Conservation (phyloP, 2,797 vertebrate species). For the Coreius guichenoti region DNA sequence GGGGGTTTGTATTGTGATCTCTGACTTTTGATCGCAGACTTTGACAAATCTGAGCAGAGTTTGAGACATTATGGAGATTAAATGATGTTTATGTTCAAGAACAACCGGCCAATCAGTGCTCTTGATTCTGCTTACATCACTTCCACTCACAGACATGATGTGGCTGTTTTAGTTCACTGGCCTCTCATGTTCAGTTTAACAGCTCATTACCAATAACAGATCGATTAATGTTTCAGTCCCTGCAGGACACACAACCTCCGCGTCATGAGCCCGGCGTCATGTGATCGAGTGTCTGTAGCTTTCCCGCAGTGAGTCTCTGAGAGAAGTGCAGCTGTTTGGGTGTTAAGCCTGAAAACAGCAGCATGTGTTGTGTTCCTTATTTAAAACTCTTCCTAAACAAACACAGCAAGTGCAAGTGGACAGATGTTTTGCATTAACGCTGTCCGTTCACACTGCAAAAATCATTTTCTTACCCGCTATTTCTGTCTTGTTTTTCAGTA, state of each 20-base stretch:
- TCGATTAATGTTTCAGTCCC: not conserved
- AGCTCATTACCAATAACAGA: not conserved
- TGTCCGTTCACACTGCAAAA: not conserved
- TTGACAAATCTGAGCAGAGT: not conserved
- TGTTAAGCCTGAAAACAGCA: not conserved
- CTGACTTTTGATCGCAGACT: too few relatives aligned
- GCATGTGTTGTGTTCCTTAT: not conserved
- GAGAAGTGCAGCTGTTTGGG: not conserved
- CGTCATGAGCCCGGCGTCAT: not conserved
- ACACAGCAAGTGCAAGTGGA: not conserved
- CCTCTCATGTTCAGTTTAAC: not conserved
- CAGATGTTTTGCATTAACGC: not conserved
- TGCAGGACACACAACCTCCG: not conserved
- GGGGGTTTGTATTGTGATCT: too few relatives aligned
- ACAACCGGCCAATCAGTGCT: not conserved
- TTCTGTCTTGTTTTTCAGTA: too few relatives aligned
- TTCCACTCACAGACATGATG: not conserved
- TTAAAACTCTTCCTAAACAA: not conserved
- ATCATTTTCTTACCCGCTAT: too few relatives aligned
- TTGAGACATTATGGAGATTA: not conserved
- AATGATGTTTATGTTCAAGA: not conserved
- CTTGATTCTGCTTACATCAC: not conserved
- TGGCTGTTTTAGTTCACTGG: not conserved
- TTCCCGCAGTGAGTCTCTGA: not conserved
- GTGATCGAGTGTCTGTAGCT: not conserved